These are phyloP conservation scores for Pimpla rufipes DNA, from an alignment of 2,888 invertebrate species.

Conservation along the genomic window DNA sequence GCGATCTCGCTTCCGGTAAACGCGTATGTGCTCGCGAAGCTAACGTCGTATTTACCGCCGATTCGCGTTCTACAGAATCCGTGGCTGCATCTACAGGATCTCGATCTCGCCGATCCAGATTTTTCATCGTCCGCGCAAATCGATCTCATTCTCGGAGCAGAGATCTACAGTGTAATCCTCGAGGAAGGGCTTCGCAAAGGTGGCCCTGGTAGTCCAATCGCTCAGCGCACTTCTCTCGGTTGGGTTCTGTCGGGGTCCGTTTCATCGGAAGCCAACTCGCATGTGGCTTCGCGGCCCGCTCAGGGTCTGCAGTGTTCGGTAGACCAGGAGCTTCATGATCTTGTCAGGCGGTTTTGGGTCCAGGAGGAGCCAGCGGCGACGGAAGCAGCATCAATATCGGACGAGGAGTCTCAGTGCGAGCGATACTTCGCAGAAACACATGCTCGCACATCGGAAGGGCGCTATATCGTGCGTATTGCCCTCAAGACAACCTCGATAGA, in stretches of 20 bases:
- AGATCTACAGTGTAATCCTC: conserved; percentile 51
- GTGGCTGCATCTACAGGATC: conserved; percentile 23
- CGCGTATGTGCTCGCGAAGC: conserved; percentile 31
- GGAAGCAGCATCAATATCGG: background rate
- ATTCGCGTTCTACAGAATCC: background rate
- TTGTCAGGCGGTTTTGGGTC: conserved; percentile 45
- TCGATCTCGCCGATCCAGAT: conserved; percentile 36
- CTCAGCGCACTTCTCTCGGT: conserved; percentile 48
- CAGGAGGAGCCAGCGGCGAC: conserved; percentile 45
- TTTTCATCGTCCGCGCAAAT: conserved; percentile 14
- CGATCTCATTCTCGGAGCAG: conserved; percentile 58
- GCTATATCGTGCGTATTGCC: conserved; percentile 43
- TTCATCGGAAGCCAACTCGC: background rate
- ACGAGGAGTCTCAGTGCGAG: conserved; percentile 56
- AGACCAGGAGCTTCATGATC: conserved; percentile 41
- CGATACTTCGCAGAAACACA: conserved; percentile 32
- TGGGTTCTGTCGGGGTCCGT: conserved; percentile 58
- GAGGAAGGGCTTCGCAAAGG: conserved; percentile 45
- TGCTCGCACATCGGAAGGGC: conserved; percentile 32
- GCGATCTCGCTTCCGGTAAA: conserved; percentile 17
- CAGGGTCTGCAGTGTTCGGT: conserved; percentile 44
- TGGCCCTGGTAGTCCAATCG: conserved; percentile 31
- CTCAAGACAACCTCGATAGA: conserved; percentile 14
- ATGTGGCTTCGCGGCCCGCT: background rate
- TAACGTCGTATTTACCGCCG: conserved; percentile 37